These are phyloP conservation scores for Etia nguti DNA, from an alignment of 2,113 vertebrate genomes.

Conservation along the genomic window DNA sequence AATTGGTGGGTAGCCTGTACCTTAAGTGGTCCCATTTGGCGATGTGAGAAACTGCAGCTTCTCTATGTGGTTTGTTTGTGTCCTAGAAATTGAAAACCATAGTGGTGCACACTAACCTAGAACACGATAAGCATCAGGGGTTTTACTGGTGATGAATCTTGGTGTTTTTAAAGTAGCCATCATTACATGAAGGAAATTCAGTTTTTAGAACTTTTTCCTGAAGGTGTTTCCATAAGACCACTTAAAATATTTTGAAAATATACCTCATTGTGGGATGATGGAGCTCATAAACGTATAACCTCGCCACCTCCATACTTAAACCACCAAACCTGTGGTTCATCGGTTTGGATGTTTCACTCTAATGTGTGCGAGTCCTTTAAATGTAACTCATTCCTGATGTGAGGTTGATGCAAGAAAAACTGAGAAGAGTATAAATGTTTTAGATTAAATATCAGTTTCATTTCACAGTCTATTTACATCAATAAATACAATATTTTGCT, in stretches of 20 bases:
- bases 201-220: neutral
- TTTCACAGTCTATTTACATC: slow-evolving; percentile 4
- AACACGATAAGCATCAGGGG: neutral
- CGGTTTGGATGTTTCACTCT: neutral
- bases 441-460: slow-evolving; percentile 22
- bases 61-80: neutral
- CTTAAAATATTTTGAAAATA: neutral
- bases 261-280: neutral
- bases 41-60: neutral
- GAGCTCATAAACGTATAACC: neutral
- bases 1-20: neutral
- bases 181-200: neutral
- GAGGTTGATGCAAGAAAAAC: neutral
- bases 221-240: neutral
- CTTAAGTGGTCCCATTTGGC: neutral
- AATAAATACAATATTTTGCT: slow-evolving; percentile 51
- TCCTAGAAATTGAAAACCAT: neutral
- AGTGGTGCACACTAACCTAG: neutral
- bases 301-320: neutral
- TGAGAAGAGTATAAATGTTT: neutral
- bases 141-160: neutral
- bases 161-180: neutral
- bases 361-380: neutral
- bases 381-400: neutral
- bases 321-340: neutral